Conservation (phyloP, 2,113 vertebrate species). For the Nerophis lumbriciformis region DNA sequence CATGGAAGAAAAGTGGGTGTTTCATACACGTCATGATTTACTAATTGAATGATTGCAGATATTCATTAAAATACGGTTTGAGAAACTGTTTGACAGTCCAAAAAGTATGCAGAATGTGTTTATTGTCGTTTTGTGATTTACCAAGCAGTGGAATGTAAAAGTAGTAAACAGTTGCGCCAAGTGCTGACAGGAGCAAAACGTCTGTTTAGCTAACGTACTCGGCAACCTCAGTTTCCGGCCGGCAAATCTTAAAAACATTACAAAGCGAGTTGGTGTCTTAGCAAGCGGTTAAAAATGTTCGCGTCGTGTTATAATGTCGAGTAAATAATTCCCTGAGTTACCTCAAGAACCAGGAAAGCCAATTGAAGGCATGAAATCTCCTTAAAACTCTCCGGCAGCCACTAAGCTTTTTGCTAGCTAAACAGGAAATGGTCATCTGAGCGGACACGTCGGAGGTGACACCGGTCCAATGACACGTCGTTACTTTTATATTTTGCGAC, state of each 20-base stretch:
- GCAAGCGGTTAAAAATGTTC: background rate
- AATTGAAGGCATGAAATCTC: conserved; percentile 30
- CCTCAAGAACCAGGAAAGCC: conserved; percentile 7
- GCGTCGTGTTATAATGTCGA: background rate
- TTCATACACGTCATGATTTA: background rate
- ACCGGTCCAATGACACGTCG: background rate
- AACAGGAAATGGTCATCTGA: conserved; percentile 41
- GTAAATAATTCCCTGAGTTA: background rate
- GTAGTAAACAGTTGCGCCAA: background rate
- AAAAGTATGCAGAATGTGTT: background rate
- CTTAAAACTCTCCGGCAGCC: conserved; percentile 36
- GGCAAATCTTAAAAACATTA: too few relatives aligned
- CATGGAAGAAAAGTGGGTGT: background rate
- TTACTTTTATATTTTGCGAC: background rate
- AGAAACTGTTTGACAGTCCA: background rate
- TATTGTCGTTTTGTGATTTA: too few relatives aligned
- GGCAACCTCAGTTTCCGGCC: too few relatives aligned
- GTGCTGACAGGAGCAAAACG: too few relatives aligned
- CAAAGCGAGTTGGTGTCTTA: too few relatives aligned
- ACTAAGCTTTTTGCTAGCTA: conserved; percentile 51
- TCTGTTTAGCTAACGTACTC: background rate
- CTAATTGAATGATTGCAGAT: too few relatives aligned
- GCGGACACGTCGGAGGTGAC: conserved; percentile 16
- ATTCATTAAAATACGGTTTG: background rate
- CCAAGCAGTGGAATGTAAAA: background rate